Percentiles rank a stretch among this genome's conserved stretches.
phyloP scores from a whole-genome alignment of 2,797 vertebrate species.

The Oophaga sylvatica region DNA sequence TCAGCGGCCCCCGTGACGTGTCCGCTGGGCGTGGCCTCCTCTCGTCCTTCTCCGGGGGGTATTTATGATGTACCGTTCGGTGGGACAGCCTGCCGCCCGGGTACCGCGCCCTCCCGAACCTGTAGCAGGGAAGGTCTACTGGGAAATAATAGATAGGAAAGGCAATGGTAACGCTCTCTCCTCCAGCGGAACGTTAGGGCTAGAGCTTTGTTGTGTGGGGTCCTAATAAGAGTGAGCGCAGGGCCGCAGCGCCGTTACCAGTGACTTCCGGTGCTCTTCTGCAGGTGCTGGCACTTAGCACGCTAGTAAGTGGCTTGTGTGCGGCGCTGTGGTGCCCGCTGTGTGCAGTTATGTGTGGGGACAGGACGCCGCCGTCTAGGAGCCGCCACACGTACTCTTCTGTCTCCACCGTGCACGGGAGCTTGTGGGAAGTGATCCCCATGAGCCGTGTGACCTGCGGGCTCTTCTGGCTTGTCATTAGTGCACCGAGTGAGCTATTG shows the following conservation, averaged over 20 bases:
- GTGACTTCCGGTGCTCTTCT: conserved; percentile 27
- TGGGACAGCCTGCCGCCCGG: neutral
- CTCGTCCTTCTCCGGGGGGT: neutral
- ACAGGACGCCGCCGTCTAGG: too few relatives aligned
- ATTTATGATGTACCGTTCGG: neutral
- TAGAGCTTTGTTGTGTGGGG: conserved; percentile 17
- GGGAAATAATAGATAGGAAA: neutral
- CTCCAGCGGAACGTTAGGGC: neutral
- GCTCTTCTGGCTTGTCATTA: too few relatives aligned
- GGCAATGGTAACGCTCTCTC: too few relatives aligned
- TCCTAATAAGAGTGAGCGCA: neutral
- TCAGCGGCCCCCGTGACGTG: neutral
- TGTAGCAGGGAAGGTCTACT: neutral
- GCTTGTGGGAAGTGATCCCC: too few relatives aligned
- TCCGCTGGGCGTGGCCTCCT: neutral
- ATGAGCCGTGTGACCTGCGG: too few relatives aligned
- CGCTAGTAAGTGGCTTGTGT: conserved; percentile 19
- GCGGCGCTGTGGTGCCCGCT: too few relatives aligned
- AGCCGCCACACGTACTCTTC: too few relatives aligned
- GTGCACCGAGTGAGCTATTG: neutral
- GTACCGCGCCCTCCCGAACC: neutral
- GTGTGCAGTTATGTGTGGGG: too few relatives aligned
- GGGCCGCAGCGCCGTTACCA: neutral
- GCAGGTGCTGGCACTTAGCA: neutral
- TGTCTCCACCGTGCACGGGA: too few relatives aligned